These are phyloP conservation scores for Danio aesculapii DNA, from an alignment of 2,797 vertebrate genomes.

Conservation along the genomic window DNA sequence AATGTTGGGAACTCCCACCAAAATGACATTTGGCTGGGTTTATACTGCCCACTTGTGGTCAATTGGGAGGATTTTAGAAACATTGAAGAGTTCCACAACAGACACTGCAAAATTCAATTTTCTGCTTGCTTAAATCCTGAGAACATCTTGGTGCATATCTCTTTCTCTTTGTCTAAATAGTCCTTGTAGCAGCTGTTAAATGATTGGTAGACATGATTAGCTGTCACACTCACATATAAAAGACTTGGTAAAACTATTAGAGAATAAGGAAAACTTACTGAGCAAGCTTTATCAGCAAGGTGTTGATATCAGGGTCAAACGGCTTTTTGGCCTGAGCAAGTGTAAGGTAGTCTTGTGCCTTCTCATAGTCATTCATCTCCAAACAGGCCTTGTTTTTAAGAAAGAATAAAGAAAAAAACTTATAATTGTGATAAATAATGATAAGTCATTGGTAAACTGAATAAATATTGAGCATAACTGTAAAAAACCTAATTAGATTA, in stretches of 20 bases:
- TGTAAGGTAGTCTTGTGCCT: constrained; percentile 82
- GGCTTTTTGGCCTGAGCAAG: constrained; percentile 86
- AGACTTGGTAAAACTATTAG: background rate
- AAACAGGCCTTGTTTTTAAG: constrained; percentile 83
- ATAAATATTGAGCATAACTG: background rate
- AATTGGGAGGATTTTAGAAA: background rate
- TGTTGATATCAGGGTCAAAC: constrained; percentile 89
- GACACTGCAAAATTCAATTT: constrained; percentile 24
- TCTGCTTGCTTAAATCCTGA: constrained; percentile 32
- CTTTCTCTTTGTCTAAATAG: constrained; percentile 53
- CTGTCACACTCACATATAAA: background rate
- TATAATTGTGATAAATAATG: background rate
- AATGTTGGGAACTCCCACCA: background rate
- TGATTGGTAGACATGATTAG: background rate
- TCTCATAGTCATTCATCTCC: constrained; percentile 84
- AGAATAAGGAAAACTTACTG: constrained; percentile 36
- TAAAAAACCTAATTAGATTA: background rate
- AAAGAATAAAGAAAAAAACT: background rate
- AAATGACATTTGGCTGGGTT: constrained; percentile 3
- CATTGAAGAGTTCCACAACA: background rate
- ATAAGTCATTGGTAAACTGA: background rate
- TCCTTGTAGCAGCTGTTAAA: constrained; percentile 53
- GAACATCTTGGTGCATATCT: constrained; percentile 62
- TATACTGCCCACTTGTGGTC: constrained; percentile 52
- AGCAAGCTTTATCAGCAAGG: constrained; percentile 82